Evolutionary conservation across 2,797 vertebrate species (phyloP), one percentile per base, ranked within the genome.

Genomic region (Octomys mimax): DNA sequence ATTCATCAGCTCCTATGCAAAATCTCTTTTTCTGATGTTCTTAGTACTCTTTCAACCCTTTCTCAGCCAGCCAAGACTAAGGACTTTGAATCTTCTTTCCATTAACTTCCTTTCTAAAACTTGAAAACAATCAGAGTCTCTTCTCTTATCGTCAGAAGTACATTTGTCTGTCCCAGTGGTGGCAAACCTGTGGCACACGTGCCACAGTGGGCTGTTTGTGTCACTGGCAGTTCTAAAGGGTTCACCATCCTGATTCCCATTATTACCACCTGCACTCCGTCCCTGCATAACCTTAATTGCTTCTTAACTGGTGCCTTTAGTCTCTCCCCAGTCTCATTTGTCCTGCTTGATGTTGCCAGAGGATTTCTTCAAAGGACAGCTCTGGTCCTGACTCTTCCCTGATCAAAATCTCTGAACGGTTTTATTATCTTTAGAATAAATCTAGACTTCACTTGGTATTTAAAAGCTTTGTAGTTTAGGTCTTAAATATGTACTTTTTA

Each of bases 381-480:
- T 94, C 42, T 85, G 52, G 81, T 52, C 26, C 52, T 77, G 68
- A 33, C 2, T 70, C 12, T 79, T 81, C 62, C 13, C 62, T 89
- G 62, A 82, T 87, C 1, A 82, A 85, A 85, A 39, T 68, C 19
- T 87, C 24, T 31, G 21, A 82, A 66, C 1, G 66, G 70, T 57
- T 93, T 84, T 52, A 52, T 68, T 89, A 10, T 49, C 24, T 80
- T 7, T 89, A 54, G 80, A 90, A 81, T 77, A 88, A 94, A 94
- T 83, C 79, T 83, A 83, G 31, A 92, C n/a, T 92, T 89, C 28
- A n/a, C 13, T 46, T 80, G 71, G 36, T 33, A 85, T 57, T 87
- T 5, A 91, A 90, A 52, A 94, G 89, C 77, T 90, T 84, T 54
- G 91, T 28, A 73, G 79, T 89, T 88, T 93, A 36, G 59, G 7